Base-by-base conservation (phyloP, 1,140 invertebrate species). In the Penaeus indicus region DNA sequence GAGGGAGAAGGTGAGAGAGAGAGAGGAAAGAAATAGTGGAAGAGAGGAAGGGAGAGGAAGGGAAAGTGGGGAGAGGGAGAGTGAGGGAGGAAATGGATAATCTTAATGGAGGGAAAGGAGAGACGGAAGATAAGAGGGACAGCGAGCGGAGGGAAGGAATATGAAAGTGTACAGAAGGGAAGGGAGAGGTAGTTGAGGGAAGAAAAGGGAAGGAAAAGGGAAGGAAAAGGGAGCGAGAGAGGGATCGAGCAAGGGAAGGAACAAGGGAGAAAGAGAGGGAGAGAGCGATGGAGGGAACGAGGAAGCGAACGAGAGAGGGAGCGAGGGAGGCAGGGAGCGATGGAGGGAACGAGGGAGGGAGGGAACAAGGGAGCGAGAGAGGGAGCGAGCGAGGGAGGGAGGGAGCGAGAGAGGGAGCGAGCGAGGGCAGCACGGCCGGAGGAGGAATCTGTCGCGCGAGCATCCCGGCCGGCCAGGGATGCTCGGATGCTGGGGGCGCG, bases 1-100 rank as follows among this genome's bases (percentile, higher is more conserved):
- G 63, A 64, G 63, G 63, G n/a, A n/a, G 63, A 67, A 67, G 72
- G 60, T 13, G 61, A 87, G 88, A 63, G 3, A 87, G 67, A 63
- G 21, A n/a, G 16, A 60, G 21, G 47, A 32, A 32, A 81, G 32
- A 38, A 18, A 25, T 25, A 75, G n/a, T 69, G 78, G 32, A 32
- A 63, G 21, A n/a, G 16, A 60, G 21, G 47, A 32, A 32, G 54
- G 32, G 32, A 32, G 32, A 32, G 32, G 32, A 32, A 84, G 63
- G 84, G 32, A 60, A 84, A 90, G 32, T 32, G 32, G 32, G 32
- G 32, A 32, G 32, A 32, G 32, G 32, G 32, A 32, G 32, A 32
- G 32, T 32, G 32, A 32, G 32, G 32, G 32, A 32, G 32, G 32
- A 32, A 32, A 32, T 2, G 32, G 32, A 32, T 32, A 32, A 32